Evolutionary conservation across 1,140 invertebrate species (phyloP), one percentile per base, ranked within the genome.

Genomic region (Penaeus chinensis): DNA sequence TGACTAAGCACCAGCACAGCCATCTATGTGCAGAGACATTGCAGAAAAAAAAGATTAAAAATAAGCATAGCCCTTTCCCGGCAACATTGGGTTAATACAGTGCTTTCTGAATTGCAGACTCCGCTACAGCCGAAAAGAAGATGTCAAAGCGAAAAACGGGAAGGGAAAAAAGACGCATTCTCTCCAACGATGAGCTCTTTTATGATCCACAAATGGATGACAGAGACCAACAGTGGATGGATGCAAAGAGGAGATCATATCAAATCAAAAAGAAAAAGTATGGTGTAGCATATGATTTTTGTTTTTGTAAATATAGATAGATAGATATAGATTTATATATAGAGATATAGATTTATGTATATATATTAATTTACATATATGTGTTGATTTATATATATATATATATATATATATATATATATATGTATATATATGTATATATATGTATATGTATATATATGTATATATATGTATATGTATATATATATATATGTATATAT

Each of bases 191-290:
- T 85, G 93, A 94, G 27, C 91, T 94, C 0, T 91, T 95, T 83
- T 95, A 95, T 91, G 94, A 95, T 91, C 94, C 94, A 7, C 90
- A 93, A 32, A 92, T 93, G 91, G 94, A 95, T 91, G 93, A 94
- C n/a, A 91, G 93, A 63, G 94, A 95, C 91, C 93, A 95, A 91
- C 91, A 91, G 76, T 95, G 94, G 94, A 91, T 94, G 18, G 92
- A 94, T 88, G 89, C 91, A 60, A 91, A 92, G 93, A 80, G 85
- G 91, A n/a, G 90, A 90, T 54, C 92, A 92, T 89, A 82, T 77
- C 77, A 87, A 84, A 47, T 42, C 42, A 61, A 54, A 54, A 27
- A 85, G 27, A 32, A 79, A 62, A 80, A 81, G 82, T 81, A 71
- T 47, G 77, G 27, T 62, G 42, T 16, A 74, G 81, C 37, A 77